These are phyloP conservation scores for Colostygia pectinataria DNA, from an alignment of 2,888 invertebrate species.

Conservation along the genomic window DNA sequence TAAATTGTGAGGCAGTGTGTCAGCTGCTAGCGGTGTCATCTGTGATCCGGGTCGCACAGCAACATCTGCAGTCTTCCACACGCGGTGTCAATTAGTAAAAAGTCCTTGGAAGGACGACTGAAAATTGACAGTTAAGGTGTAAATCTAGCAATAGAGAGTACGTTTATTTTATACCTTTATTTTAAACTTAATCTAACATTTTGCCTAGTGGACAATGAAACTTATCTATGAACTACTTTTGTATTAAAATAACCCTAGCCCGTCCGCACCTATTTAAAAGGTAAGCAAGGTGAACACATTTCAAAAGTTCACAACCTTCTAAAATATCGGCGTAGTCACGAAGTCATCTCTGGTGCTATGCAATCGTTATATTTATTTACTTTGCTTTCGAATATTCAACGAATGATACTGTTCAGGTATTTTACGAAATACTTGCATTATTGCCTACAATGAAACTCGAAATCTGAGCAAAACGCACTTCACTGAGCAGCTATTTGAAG, in stretches of 20 bases:
- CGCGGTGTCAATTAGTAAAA: too few species aligned
- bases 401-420: constrained; percentile 27
- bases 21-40: constrained; percentile 55
- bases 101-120: too few species aligned
- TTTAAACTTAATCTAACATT: too few species aligned
- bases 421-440: constrained; percentile 34
- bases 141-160: too few species aligned
- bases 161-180: too few species aligned
- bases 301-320: constrained; percentile 65
- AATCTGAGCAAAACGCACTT: constrained; percentile 34
- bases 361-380: constrained; percentile 31
- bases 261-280: background rate
- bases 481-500: constrained; percentile 19
- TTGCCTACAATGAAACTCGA: constrained; percentile 27
- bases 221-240: too few species aligned
- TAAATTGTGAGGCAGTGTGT: constrained; percentile 55
- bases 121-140: too few species aligned
- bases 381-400: constrained; percentile 30
- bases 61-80: too few species aligned
- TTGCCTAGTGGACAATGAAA: too few species aligned
- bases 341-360: constrained; percentile 43
- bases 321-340: constrained; percentile 49
- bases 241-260: too few species aligned
- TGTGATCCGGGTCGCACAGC: constrained; percentile 77
- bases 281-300: constrained; percentile 54